Conservation (phyloP, 1,140 invertebrate species). For the Mercenaria mercenaria region DNA sequence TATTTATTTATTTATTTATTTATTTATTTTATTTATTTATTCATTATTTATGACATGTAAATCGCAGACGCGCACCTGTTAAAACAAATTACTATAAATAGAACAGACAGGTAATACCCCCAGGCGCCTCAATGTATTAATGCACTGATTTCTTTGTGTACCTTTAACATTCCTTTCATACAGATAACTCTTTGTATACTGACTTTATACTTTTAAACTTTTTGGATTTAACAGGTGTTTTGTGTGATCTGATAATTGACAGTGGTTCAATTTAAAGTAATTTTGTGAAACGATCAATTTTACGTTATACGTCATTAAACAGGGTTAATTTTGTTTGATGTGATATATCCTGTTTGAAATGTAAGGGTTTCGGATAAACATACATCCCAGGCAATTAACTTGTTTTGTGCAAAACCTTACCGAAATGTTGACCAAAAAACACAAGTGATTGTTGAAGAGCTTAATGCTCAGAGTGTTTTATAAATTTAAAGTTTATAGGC, state of each 20-base stretch:
- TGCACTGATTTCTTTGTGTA: conserved; percentile 58
- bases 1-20: too few relatives aligned
- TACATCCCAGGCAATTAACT: not conserved
- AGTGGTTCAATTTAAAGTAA: not conserved
- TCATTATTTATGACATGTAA: too few relatives aligned
- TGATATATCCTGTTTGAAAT: not conserved
- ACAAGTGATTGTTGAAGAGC: not conserved
- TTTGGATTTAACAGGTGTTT: conserved; percentile 46
- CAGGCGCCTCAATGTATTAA: conserved; percentile 22
- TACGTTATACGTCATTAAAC: not conserved
- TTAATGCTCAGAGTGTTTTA: too few relatives aligned
- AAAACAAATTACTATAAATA: conserved; percentile 38
- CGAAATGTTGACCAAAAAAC: not conserved
- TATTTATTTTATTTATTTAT: too few relatives aligned
- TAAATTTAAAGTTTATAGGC: too few relatives aligned
- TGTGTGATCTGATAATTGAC: conserved; percentile 30
- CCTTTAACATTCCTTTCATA: conserved; percentile 38
- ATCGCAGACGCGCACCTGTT: conserved; percentile 38
- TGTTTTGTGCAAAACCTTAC: not conserved
- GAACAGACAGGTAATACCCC: conserved; percentile 39
- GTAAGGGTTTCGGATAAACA: not conserved
- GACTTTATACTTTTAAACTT: not conserved
- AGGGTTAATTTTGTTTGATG: not conserved
- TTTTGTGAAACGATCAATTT: not conserved
- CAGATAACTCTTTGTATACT: conserved; percentile 20